Evolutionary conservation across 2,113 vertebrate genomes (phyloP), one percentile per base, ranked within the genome.

Genomic region (Zootoca vivipara): DNA sequence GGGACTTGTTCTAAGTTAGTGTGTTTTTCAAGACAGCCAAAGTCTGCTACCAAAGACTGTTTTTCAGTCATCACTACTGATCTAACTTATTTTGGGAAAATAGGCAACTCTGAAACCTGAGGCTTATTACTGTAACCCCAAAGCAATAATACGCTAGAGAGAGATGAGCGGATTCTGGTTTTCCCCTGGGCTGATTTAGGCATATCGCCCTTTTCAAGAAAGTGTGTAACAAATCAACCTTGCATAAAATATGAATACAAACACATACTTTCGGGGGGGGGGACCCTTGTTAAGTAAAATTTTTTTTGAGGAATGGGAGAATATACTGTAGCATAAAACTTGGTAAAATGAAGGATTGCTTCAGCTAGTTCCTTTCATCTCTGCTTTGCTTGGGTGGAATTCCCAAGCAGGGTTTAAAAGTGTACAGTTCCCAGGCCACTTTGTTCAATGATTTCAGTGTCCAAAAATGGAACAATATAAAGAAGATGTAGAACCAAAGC

Each of bases 241-340:
- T 82, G 80, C 80, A 82, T 82, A 67, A 82, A 82, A 82, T 67
- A 35, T 82, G 62, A 82, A 82, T 40, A 13, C 22, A 82, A 35
- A 26, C 80, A 30, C 62, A 40, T 82, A 38, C 35, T 33, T 67
- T 82, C 56, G 7, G 46, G 56, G n/a, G 33, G 26, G 20, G 4
- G 18, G 35, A 9, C 30, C 2, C 52, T 80, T 62, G 78, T 62
- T 80, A 80, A 80, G 35, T 80, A 80, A 82, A 67, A 67, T 67
- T 40, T 40, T 40, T 65, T 40, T 67, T 35, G 38, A 82, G 58
- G 33, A 82, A 20, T 58, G 65, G 38, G 35, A 28, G 67, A 82
- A 67, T 82, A 62, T 67, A 40, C 58, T 82, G 80, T 67, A 40
- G 58, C 80, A 67, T 65, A 82, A 82, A 82, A 65, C 62, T 40